Evolutionary conservation across 2,797 vertebrate species (phyloP).

Genomic region (Helostoma temminkii): DNA sequence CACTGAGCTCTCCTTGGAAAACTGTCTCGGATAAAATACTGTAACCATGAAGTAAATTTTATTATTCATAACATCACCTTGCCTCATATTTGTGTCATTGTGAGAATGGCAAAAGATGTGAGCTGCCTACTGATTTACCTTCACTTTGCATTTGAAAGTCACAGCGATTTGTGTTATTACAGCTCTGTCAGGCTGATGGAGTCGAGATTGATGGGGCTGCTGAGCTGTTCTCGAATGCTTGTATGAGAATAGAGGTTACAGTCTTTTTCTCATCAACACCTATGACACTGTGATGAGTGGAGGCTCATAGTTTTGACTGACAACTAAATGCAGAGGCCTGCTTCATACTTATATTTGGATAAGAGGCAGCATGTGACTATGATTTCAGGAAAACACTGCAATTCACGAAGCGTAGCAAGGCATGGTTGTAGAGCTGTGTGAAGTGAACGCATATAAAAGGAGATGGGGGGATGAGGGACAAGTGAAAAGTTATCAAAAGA

Average conservation of each 20-base stretch:
- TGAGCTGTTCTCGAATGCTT: constrained; percentile 65
- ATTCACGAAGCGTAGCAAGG: constrained; percentile 35
- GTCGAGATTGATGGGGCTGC: constrained; percentile 74
- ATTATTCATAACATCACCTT: constrained; percentile 69
- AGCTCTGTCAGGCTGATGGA: constrained; percentile 73
- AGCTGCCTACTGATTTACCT: constrained; percentile 71
- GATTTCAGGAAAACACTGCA: constrained; percentile 60
- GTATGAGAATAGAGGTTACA: constrained; percentile 70
- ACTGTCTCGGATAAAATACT: constrained; percentile 41
- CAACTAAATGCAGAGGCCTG: constrained; percentile 64
- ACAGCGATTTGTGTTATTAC: constrained; percentile 78
- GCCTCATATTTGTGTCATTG: constrained; percentile 53
- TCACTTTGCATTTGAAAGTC: constrained; percentile 80
- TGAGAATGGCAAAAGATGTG: constrained; percentile 62
- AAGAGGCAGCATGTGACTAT: constrained; percentile 63
- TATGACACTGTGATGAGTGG: constrained; percentile 72
- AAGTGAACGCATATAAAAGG: constrained; percentile 25
- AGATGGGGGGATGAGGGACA: constrained; percentile 4
- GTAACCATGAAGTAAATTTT: constrained; percentile 57
- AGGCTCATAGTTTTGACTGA: constrained; percentile 70
- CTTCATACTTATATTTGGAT: constrained; percentile 69
- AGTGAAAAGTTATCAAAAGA: constrained; percentile 35
- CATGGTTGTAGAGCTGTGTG: constrained; percentile 10
- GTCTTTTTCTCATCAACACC: constrained; percentile 74
- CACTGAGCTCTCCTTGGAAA: constrained; percentile 20